phyloP scores from a whole-genome alignment of 2,888 invertebrate species.

The Drosophila demipolita region DNA sequence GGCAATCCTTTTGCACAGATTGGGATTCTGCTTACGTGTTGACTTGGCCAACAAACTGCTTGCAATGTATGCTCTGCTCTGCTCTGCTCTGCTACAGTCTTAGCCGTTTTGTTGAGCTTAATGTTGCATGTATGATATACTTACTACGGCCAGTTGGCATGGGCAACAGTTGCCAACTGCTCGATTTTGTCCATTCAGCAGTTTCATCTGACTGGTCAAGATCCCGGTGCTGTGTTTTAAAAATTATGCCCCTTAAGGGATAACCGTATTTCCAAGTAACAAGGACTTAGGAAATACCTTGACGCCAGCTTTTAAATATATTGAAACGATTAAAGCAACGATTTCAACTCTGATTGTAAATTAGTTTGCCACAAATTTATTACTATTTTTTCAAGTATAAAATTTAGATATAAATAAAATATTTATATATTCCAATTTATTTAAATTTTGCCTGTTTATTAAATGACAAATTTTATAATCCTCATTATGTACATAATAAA shows the following conservation, averaged over 20 bases:
- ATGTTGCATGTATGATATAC: conserved; percentile 64
- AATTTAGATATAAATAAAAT: neutral
- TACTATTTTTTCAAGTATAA: neutral
- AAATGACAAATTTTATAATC: neutral
- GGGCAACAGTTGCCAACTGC: conserved; percentile 42
- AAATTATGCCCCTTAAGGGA: conserved; percentile 29
- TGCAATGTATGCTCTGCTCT: conserved; percentile 7
- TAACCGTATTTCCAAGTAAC: neutral
- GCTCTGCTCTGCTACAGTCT: conserved; percentile 5
- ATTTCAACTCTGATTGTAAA: neutral
- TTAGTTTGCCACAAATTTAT: neutral
- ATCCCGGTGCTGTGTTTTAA: conserved; percentile 11
- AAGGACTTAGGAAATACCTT: neutral
- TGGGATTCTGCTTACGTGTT: conserved; percentile 61
- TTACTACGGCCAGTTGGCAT: conserved; percentile 35
- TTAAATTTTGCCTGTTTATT: neutral
- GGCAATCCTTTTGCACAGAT: conserved; percentile 57
- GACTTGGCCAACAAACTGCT: conserved; percentile 49
- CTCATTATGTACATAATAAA: no score
- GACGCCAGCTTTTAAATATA: neutral
- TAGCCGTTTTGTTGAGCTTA: conserved; percentile 37
- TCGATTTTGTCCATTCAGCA: conserved; percentile 39
- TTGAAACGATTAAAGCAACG: neutral
- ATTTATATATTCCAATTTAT: neutral
- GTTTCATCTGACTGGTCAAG: conserved; percentile 16